Conservation (phyloP, 2,113 vertebrate species). For the Turdus rufiventris region DNA sequence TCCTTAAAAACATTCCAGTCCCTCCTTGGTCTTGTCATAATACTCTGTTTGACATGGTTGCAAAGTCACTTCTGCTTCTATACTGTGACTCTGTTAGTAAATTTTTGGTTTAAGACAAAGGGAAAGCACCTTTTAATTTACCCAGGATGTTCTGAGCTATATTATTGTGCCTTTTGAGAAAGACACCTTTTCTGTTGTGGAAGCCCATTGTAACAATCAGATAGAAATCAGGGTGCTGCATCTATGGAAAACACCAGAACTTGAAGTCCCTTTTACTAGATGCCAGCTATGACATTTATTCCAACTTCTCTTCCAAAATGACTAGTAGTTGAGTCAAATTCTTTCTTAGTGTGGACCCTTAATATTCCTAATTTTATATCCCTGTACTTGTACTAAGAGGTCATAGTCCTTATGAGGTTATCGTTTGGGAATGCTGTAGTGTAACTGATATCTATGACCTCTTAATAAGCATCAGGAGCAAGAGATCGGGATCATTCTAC, state of each 20-base stretch:
- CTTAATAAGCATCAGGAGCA: constrained; percentile 75
- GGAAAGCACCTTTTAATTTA: neutral
- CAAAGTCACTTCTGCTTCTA: neutral
- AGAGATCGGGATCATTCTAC: constrained; percentile 64
- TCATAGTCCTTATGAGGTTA: constrained; percentile 52
- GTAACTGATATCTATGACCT: constrained; percentile 73
- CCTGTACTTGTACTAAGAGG: constrained; percentile 52
- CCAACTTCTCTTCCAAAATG: constrained; percentile 14
- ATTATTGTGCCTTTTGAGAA: neutral
- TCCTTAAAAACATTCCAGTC: neutral
- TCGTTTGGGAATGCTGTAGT: constrained; percentile 59
- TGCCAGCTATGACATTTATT: neutral
- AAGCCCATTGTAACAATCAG: neutral
- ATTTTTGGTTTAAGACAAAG: neutral
- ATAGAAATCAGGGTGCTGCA: neutral
- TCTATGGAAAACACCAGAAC: neutral
- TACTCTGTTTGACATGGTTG: neutral
- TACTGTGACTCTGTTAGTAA: neutral
- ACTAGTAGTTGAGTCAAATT: constrained; percentile 32
- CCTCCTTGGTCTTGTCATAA: neutral
- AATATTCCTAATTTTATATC: constrained; percentile 44
- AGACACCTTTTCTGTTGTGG: neutral
- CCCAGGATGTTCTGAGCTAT: neutral
- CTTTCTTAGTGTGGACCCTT: constrained; percentile 24
- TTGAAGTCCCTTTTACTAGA: neutral